Conservation (phyloP, 2,797 vertebrate genomes). For the Enoplosus armatus region DNA sequence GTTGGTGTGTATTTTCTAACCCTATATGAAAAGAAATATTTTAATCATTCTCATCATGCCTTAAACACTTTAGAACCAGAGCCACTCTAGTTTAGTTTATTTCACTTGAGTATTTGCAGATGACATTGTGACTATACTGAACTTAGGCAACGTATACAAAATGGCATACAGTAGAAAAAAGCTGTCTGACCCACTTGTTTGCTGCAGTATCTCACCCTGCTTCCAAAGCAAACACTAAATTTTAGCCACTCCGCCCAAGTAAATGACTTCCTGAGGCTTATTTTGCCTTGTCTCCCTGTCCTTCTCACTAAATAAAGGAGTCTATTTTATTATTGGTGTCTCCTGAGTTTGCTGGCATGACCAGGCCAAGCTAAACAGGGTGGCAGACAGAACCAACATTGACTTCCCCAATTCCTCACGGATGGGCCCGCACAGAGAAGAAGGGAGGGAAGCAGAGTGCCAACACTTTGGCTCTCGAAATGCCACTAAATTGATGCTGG, state of each 20-base stretch:
- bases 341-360: constrained; percentile 41
- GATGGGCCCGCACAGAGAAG: constrained; percentile 35
- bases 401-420: constrained; percentile 66
- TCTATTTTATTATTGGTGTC: constrained; percentile 65
- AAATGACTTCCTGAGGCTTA: constrained; percentile 75
- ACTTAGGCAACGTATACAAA: not conserved
- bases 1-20: not conserved
- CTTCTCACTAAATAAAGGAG: constrained; percentile 65
- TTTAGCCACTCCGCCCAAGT: constrained; percentile 57
- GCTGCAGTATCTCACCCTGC: constrained; percentile 14
- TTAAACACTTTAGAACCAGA: not conserved
- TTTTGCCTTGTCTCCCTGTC: constrained; percentile 53
- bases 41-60: not conserved
- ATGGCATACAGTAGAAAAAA: constrained; percentile 2
- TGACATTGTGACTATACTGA: not conserved
- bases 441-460: constrained; percentile 42
- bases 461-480: constrained; percentile 43
- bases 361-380: constrained; percentile 73
- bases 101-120: not conserved
- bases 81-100: not conserved
- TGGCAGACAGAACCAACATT: constrained; percentile 75
- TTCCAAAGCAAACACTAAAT: constrained; percentile 63
- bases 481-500: constrained; percentile 61
- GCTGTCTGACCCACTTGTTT: constrained; percentile 35
- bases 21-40: not conserved